Conservation (phyloP, 2,797 vertebrate species). For the Morelia viridis region DNA sequence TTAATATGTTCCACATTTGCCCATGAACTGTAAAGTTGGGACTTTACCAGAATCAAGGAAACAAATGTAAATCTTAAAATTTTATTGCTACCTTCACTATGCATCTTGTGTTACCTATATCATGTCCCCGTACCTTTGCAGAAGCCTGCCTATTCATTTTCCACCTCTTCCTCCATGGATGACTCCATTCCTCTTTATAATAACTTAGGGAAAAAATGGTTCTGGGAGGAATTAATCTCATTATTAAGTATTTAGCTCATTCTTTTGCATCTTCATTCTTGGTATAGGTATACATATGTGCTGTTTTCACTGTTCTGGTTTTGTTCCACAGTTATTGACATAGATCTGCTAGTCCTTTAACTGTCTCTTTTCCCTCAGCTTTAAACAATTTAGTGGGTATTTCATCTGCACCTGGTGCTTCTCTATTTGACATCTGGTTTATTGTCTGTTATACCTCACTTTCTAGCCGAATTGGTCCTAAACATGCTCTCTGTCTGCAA, state of each 20-base stretch:
- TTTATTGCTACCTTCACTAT: background rate
- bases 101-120: background rate
- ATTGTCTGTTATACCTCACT: background rate
- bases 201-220: background rate
- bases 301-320: background rate
- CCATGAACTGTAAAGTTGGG: background rate
- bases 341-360: background rate
- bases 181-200: background rate
- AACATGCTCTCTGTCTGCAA: background rate
- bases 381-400: background rate
- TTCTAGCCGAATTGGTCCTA: background rate
- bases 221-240: background rate
- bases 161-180: background rate
- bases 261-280: background rate
- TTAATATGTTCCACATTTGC: background rate
- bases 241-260: background rate
- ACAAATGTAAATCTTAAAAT: background rate
- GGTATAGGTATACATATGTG: background rate
- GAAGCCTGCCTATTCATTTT: background rate
- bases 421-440: background rate
- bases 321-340: background rate
- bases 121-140: background rate
- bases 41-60: background rate
- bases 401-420: background rate
- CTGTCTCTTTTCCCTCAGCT: background rate